Percentiles rank a stretch among this genome's conserved stretches.
Evolutionary conservation across 2,888 invertebrate species (phyloP).

Genomic region (Antheraea yamamai): DNA sequence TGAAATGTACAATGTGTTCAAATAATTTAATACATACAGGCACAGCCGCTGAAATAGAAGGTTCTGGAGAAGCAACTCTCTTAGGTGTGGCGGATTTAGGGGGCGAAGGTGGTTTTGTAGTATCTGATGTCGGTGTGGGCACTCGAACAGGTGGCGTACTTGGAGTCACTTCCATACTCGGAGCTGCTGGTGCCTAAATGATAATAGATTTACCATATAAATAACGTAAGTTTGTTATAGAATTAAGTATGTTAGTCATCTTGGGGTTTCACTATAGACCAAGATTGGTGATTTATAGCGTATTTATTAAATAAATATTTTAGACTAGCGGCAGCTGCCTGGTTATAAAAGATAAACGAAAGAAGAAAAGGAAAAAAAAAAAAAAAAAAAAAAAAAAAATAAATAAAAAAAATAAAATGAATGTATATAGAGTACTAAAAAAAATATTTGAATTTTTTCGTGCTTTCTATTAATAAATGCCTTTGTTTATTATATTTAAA

Average conservation of each 20-base stretch:
- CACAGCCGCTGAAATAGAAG: slow-evolving; percentile 40
- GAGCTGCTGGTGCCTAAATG: slow-evolving; percentile 51
- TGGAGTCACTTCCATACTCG: slow-evolving; percentile 67
- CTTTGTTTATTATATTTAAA: no score
- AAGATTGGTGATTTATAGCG: neutral
- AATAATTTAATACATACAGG: slow-evolving; percentile 11
- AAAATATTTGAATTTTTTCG: no score
- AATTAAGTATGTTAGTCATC: no score
- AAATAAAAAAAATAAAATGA: no score
- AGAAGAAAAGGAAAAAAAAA: no score
- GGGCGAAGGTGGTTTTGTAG: slow-evolving; percentile 40
- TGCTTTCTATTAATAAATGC: no score
- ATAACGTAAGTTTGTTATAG: neutral
- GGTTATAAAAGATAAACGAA: no score
- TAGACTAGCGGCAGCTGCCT: no score
- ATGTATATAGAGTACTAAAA: no score
- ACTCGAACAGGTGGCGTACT: slow-evolving; percentile 56
- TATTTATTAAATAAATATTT: neutral
- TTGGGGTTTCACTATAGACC: no score
- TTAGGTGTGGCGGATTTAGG: slow-evolving; percentile 36
- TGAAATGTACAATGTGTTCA: no score
- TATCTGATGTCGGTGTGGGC: slow-evolving; percentile 29
- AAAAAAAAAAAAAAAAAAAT: no score
- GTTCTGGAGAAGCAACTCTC: slow-evolving; percentile 46
- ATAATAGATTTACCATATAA: neutral